Evolutionary conservation across 1,140 invertebrate species (phyloP), one percentile per base, ranked within the genome.

Genomic region (Drosophila sucinea): DNA sequence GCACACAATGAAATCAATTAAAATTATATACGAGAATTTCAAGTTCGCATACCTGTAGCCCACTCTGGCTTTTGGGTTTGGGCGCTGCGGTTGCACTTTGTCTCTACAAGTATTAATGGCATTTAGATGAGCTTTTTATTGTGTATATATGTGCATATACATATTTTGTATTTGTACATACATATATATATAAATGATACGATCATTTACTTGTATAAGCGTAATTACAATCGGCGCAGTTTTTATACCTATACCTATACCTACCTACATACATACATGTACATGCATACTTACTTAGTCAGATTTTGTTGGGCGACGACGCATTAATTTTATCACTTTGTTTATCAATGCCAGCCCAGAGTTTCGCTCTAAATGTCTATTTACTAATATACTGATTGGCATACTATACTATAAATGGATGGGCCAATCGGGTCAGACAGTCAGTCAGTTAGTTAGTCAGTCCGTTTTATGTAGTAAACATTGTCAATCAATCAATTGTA

Each of bases 261-360:
- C 1, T 35, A 35, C 8, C 33, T 17, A 17, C 17, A 35, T 35
- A 35, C 33, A 35, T 35, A 35, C 33, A 35, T 35, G 17, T 17
- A 17, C 17, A 35, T 35, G 8, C 41, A 25, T 47, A 47, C 41
- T 10, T 73, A 23, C 25, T 81, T 71, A 63, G 77, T 67, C 56
- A 66, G 64, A 74, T 56, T 65, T 47, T 6, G 51, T 54, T 68
- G 68, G 60, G 62, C 73, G 17, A 75, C 79, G 70, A 60, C 81
- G 77, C 82, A 86, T 81, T 75, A 57, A 65, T 85, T 85, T 85
- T 85, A 85, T 86, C 81, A 84, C 81, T 81, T 81, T 85, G 78
- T 86, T 84, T 84, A 86, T 86, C 70, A 78, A 30, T 63, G 58
- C 11, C 27, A 41, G 11, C 60, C 23, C 30, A 40, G 10, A 66